A percentile compares a stretch with the other conserved stretches of the same genome.
phyloP scores from a whole-genome alignment of 2,113 vertebrate genomes.

The Plecotus auritus region DNA sequence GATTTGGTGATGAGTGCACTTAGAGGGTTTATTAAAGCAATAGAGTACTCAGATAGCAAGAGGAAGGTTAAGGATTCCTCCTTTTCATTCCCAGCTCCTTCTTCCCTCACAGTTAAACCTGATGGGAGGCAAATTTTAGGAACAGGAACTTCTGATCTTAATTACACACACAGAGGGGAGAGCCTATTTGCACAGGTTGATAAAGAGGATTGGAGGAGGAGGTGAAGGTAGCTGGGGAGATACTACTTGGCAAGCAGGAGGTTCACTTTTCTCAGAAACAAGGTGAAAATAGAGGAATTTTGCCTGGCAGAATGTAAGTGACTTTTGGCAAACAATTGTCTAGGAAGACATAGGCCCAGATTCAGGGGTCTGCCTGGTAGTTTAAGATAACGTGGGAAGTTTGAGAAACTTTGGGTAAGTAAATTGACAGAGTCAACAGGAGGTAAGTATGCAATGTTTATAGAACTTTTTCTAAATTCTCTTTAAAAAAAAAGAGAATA shows the following conservation, averaged over 20 bases:
- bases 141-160: neutral
- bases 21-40: neutral
- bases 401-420: neutral
- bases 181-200: neutral
- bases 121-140: neutral
- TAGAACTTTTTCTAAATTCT: neutral
- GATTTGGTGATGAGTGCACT: neutral
- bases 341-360: neutral
- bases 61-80: neutral
- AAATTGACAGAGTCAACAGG: neutral
- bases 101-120: neutral
- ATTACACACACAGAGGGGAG: neutral
- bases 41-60: neutral
- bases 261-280: neutral
- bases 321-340: neutral
- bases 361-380: neutral
- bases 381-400: neutral
- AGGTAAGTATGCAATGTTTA: neutral
- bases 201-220: neutral
- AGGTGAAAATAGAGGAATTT: neutral
- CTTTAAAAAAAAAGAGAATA: neutral
- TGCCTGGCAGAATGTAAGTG: neutral
- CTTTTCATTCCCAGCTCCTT: neutral
- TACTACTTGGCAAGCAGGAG: neutral
- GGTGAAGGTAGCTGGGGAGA: neutral